Evolutionary conservation across 2,113 vertebrate species (phyloP), one percentile per base, ranked within the genome.

Genomic region (Montifringilla adamsi): DNA sequence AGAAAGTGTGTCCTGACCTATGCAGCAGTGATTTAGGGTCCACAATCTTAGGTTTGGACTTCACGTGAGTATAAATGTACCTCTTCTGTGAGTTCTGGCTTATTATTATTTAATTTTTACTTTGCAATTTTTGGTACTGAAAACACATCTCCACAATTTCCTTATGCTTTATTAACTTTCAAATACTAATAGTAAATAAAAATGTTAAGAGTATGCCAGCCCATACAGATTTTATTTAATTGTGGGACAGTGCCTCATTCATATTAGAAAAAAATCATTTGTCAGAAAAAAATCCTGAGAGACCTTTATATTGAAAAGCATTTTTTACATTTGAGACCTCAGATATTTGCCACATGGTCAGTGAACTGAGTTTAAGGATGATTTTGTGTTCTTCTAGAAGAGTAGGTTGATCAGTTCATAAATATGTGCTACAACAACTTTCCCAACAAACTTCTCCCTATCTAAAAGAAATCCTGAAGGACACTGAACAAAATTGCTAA

Each of bases 391-490:
- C 37, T 93, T 78, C 88, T 74, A 74, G 53, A 82, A 63, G 41
- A 89, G 5, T 12, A 87, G 33, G 23, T 4, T 52, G 92, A 59
- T 18, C 30, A 64, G 22, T 90, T 92, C 37, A 47, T 93, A 87
- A 97, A 94, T 94, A 94, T 15, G 53, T 58, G 66, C 76, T 77
- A 70, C 79, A 76, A 73, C n/a, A 85, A 46, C 75, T 92, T 96
- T 75, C 41, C n/a, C 72, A 91, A 43, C 8, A 93, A 80, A 90
- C 30, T 87, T 94, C 81, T 85, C 41, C 21, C 26, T 90, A 59
- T 50, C 33, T 79, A 78, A 39, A 81, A 84, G 39, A 85, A 88
- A 96, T 85, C 23, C 69, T 69, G 17, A 91, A 89, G 58, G 62
- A 50, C 15, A 47, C 3, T 63, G 31, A 22, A 58, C 68, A 69